Percentiles rank a stretch among this genome's conserved stretches.
Conservation (phyloP, 2,888 invertebrate species). For the Eulithis testata region DNA sequence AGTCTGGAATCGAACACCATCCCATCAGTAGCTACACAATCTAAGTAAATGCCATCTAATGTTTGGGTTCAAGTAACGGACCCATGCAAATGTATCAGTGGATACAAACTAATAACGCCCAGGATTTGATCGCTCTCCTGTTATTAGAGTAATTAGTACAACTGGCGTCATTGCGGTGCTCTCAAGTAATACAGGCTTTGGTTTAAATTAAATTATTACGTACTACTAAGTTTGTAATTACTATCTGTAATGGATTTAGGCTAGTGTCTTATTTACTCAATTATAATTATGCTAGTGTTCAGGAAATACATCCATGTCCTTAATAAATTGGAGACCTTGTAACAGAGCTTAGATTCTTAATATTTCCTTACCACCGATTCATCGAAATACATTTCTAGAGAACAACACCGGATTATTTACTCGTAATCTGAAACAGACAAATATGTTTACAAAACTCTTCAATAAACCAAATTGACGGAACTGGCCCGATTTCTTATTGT, state of each 20-base stretch:
- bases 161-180: slow-evolving; percentile 8
- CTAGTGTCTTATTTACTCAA: no score
- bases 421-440: slow-evolving; percentile 51
- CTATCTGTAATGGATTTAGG: no score
- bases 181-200: slow-evolving; percentile 8
- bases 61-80: slow-evolving; percentile 38
- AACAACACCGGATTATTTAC: background rate
- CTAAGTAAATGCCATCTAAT: slow-evolving; percentile 14
- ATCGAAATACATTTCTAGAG: no score
- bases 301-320: no score
- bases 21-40: slow-evolving; percentile 10
- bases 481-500: slow-evolving; percentile 54
- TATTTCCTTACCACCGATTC: no score
- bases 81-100: slow-evolving; percentile 50
- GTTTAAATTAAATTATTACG: slow-evolving; percentile 1
- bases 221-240: no score
- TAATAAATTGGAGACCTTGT: no score
- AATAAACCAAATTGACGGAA: slow-evolving; percentile 50
- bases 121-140: slow-evolving; percentile 51
- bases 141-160: slow-evolving; percentile 51
- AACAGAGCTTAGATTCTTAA: no score
- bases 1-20: slow-evolving; percentile 21
- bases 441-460: slow-evolving; percentile 64
- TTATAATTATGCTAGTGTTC: no score
- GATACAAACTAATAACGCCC: slow-evolving; percentile 53